A percentile compares a stretch with the other conserved stretches of the same genome.
phyloP scores from a whole-genome alignment of 2,113 vertebrate genomes.

The Mesitornis unicolor region DNA sequence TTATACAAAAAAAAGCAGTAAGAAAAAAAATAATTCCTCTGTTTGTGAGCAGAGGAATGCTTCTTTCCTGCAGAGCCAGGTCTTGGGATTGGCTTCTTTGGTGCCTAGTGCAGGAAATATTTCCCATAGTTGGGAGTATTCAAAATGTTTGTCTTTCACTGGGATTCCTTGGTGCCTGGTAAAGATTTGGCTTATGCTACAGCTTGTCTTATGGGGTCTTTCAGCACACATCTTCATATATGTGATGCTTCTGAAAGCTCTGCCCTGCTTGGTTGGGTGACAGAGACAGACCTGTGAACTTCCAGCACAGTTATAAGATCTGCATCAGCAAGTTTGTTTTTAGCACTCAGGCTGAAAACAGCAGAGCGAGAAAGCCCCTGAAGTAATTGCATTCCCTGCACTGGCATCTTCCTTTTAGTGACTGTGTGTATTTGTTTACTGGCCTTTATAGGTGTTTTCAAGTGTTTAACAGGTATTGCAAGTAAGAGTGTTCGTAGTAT shows the following conservation, averaged over 20 bases:
- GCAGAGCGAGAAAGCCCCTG: not conserved
- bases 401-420: not conserved
- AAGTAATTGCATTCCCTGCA: not conserved
- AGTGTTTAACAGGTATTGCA: not conserved
- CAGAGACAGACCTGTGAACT: not conserved
- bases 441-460: not conserved
- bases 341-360: not conserved
- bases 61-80: not conserved
- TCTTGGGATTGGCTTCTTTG: not conserved
- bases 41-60: not conserved
- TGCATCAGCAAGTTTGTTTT: fast-evolving
- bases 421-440: not conserved
- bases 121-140: not conserved
- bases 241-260: not conserved
- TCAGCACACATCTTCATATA: fast-evolving
- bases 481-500: not conserved
- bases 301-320: not conserved
- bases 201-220: not conserved
- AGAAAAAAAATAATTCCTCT: fast-evolving
- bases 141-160: not conserved
- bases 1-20: not conserved
- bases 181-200: not conserved
- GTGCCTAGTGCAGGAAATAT: not conserved
- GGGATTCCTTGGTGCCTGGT: not conserved
- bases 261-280: not conserved